Evolutionary conservation across 2,113 vertebrate species (phyloP).

Genomic region (Myodes glareolus): DNA sequence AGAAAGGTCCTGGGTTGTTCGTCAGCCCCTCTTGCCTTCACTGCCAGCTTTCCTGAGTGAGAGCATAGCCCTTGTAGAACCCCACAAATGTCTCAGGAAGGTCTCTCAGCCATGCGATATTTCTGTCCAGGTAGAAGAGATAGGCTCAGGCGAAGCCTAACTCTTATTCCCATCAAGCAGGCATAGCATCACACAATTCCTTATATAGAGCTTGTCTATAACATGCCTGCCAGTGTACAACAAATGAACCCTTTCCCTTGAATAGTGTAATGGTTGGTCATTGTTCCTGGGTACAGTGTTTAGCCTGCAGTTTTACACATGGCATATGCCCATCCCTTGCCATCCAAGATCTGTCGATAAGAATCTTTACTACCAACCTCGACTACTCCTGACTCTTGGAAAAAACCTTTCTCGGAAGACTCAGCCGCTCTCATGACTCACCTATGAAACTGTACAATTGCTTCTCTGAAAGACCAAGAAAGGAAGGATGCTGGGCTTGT

Average conservation of each 20-base stretch:
- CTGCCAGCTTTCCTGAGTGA: neutral
- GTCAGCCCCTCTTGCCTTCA: neutral
- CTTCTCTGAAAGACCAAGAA: slow-evolving; percentile 22
- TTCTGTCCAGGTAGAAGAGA: neutral
- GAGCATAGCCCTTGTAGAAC: neutral
- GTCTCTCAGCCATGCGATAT: neutral
- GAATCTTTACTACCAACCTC: neutral
- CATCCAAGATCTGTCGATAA: neutral
- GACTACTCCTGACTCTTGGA: neutral
- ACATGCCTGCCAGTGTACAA: neutral
- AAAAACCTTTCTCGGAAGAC: slow-evolving; percentile 9
- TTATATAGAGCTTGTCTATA: neutral
- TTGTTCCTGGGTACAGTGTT: neutral
- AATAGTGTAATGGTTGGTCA: neutral
- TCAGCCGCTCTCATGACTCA: neutral
- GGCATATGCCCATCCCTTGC: neutral
- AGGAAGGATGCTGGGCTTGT: neutral
- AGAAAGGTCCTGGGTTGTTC: neutral
- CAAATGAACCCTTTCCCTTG: slow-evolving; percentile 11
- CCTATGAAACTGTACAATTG: neutral
- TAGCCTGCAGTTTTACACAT: neutral
- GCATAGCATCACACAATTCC: neutral
- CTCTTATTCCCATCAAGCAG: neutral
- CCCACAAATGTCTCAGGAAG: neutral
- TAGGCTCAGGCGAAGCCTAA: neutral